Evolutionary conservation across 2,113 vertebrate species (phyloP).

Genomic region (Muscicapa adusta): DNA sequence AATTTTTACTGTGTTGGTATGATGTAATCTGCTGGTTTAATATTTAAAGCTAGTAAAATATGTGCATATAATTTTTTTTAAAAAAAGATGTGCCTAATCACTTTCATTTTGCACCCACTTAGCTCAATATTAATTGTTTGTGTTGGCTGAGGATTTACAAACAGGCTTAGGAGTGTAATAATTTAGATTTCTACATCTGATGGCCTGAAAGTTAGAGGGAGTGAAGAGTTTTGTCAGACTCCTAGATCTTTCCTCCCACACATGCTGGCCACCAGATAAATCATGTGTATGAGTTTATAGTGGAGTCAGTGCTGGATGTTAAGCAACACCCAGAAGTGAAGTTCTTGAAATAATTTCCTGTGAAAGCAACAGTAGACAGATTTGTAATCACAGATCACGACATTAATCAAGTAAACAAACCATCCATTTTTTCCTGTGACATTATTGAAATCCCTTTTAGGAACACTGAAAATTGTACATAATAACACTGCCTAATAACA

Average conservation of each 20-base stretch:
- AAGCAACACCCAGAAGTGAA: constrained; percentile 69
- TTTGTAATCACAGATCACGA: constrained; percentile 57
- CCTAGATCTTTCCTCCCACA: constrained; percentile 56
- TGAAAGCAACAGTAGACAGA: constrained; percentile 66
- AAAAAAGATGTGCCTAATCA: constrained; percentile 13
- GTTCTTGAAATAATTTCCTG: constrained; percentile 72
- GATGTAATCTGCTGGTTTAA: constrained; percentile 65
- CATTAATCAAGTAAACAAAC: constrained; percentile 68
- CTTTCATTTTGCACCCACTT: constrained; percentile 53
- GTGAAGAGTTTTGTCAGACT: constrained; percentile 47
- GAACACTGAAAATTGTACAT: constrained; percentile 26
- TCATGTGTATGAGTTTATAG: constrained; percentile 56
- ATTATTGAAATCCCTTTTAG: constrained; percentile 60
- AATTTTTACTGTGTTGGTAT: constrained; percentile 46
- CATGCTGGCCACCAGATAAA: constrained; percentile 62
- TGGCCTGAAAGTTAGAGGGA: constrained; percentile 42
- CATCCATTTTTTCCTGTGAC: constrained; percentile 49
- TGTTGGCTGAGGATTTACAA: constrained; percentile 7
- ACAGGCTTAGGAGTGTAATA: background rate
- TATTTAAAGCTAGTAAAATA: constrained; percentile 49
- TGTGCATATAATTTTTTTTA: background rate
- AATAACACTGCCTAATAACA: constrained; percentile 27
- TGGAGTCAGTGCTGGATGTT: constrained; percentile 42
- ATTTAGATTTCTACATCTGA: constrained; percentile 20
- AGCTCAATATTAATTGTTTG: constrained; percentile 39